phyloP scores from a whole-genome alignment of 2,113 vertebrate species.

The Garra rufa region DNA sequence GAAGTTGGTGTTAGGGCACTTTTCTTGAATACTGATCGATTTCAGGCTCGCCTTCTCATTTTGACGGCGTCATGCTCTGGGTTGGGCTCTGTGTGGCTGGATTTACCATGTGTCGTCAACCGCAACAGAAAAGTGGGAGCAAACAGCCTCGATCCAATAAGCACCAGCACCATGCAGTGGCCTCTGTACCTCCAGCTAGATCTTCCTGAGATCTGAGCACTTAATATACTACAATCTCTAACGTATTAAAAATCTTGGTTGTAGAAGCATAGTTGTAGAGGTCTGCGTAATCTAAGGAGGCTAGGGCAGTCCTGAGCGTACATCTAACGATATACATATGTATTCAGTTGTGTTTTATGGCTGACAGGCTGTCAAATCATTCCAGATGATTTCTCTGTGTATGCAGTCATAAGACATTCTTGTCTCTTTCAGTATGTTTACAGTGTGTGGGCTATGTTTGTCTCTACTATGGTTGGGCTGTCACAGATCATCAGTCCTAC shows the following conservation, averaged over 20 bases:
- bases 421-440: constrained; percentile 31
- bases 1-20: constrained; percentile 67
- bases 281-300: background rate
- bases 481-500: background rate
- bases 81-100: constrained; percentile 94
- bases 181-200: constrained; percentile 81
- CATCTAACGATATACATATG: background rate
- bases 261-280: background rate
- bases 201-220: constrained; percentile 9
- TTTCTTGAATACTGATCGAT: background rate
- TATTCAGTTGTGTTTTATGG: background rate
- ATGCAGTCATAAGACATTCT: constrained; percentile 11
- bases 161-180: constrained; percentile 95
- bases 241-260: background rate
- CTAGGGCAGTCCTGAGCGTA: background rate
- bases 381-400: constrained; percentile 16
- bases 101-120: constrained; percentile 99
- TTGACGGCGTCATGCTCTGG: constrained; percentile 68
- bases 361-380: constrained; percentile 21
- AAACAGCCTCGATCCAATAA: constrained; percentile 99
- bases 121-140: constrained; percentile 99
- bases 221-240: background rate
- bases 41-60: background rate
- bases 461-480: background rate
- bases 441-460: constrained; percentile 3